A percentile compares a stretch with the other conserved stretches of the same genome.
phyloP scores from a whole-genome alignment of 2,888 invertebrate species.

The Ceramica pisi region DNA sequence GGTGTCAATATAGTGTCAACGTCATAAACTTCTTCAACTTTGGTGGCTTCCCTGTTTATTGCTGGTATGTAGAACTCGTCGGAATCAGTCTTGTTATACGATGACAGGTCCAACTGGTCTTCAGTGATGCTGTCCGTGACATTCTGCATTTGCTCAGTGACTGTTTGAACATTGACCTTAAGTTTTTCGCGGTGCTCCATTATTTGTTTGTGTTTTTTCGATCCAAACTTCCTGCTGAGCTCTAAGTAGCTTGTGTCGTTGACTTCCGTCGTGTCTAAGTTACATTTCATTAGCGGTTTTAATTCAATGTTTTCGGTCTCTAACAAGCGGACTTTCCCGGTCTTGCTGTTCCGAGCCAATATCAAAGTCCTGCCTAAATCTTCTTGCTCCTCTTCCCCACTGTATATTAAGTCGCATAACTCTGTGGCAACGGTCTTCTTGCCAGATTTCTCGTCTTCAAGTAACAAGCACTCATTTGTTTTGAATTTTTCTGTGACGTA shows the following conservation, averaged over 20 bases:
- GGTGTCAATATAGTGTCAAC: slow-evolving; percentile 83
- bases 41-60: slow-evolving; percentile 86
- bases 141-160: slow-evolving; percentile 90
- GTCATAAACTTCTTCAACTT: slow-evolving; percentile 86
- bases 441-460: slow-evolving; percentile 70
- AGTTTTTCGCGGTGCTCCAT: slow-evolving; percentile 92
- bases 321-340: slow-evolving; percentile 82
- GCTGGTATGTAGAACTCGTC: slow-evolving; percentile 88
- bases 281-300: slow-evolving; percentile 74
- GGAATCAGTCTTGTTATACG: slow-evolving; percentile 77
- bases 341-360: slow-evolving; percentile 77
- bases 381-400: slow-evolving; percentile 78
- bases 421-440: slow-evolving; percentile 73
- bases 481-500: slow-evolving; percentile 77
- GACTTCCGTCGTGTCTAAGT: slow-evolving; percentile 65
- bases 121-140: slow-evolving; percentile 83
- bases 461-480: slow-evolving; percentile 70
- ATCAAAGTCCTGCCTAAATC: slow-evolving; percentile 78
- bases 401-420: slow-evolving; percentile 76
- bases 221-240: slow-evolving; percentile 92
- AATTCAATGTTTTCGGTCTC: slow-evolving; percentile 78
- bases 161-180: slow-evolving; percentile 90
- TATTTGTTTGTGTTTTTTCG: slow-evolving; percentile 90
- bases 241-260: slow-evolving; percentile 80
- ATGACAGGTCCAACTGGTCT: slow-evolving; percentile 80